Percentiles rank a stretch among this genome's conserved stretches.
Conservation (phyloP, 2,888 invertebrate species). For the Leptodirus hochenwartii region DNA sequence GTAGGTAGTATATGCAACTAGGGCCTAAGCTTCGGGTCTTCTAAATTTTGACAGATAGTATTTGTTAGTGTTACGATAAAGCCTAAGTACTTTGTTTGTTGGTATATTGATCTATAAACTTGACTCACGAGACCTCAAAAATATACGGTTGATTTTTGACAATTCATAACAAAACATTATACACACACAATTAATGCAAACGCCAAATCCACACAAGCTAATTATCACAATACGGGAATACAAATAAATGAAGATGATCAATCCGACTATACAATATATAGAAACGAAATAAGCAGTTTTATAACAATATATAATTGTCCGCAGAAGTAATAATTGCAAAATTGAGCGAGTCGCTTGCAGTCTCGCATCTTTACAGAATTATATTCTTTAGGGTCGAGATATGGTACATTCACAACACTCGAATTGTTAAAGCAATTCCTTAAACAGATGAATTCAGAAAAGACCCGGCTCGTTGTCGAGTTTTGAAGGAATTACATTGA, state of each 20-base stretch:
- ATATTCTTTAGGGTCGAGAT: too few relatives aligned
- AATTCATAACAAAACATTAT: conserved; percentile 25
- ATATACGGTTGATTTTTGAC: conserved; percentile 31
- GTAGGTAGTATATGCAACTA: too few relatives aligned
- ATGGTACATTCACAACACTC: too few relatives aligned
- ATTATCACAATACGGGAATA: too few relatives aligned
- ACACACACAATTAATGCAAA: conserved; percentile 10
- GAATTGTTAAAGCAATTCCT: conserved; percentile 28
- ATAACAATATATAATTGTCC: background rate
- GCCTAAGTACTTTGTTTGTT: conserved; percentile 14
- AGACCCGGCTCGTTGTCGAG: conserved; percentile 23
- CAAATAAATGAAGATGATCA: too few relatives aligned
- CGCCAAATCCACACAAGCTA: conserved; percentile 12
- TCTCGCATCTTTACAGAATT: too few relatives aligned
- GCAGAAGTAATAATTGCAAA: conserved; percentile 1
- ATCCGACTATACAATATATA: too few relatives aligned
- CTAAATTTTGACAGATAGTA: too few relatives aligned
- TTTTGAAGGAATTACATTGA: conserved; percentile 27
- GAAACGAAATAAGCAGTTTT: background rate
- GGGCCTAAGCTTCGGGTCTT: too few relatives aligned
- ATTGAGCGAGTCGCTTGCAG: background rate
- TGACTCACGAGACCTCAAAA: conserved; percentile 28
- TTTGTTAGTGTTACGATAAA: too few relatives aligned
- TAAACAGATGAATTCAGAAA: conserved; percentile 29
- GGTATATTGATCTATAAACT: conserved; percentile 19